Evolutionary conservation across 2,797 vertebrate species (phyloP).

Genomic region (Hippoglossus hippoglossus): DNA sequence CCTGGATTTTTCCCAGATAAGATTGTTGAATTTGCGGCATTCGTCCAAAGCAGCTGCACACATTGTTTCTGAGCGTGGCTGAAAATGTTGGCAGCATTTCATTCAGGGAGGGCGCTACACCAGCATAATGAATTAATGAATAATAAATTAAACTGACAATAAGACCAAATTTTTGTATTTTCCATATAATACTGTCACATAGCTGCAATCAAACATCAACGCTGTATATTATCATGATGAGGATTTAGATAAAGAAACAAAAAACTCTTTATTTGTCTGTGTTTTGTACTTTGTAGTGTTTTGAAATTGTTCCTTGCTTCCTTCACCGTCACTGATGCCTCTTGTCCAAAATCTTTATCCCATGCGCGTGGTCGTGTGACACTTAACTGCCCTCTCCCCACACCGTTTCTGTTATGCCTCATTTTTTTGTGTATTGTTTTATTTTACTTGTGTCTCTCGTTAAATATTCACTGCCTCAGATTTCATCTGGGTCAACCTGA

Average conservation of each 20-base stretch:
- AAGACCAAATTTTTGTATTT: background rate
- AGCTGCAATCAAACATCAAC: too few relatives aligned
- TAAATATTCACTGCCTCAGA: slow-evolving; percentile 23
- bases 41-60: background rate
- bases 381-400: background rate
- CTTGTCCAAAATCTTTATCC: slow-evolving; percentile 5
- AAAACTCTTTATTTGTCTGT: too few relatives aligned
- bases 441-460: slow-evolving; percentile 15
- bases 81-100: background rate
- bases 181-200: background rate
- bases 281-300: background rate
- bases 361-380: background rate
- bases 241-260: too few relatives aligned
- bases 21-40: background rate
- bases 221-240: background rate
- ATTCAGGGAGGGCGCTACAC: background rate
- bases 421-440: slow-evolving; percentile 10
- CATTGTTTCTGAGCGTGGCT: too few relatives aligned
- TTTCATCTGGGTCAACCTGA: slow-evolving; percentile 53
- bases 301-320: slow-evolving; percentile 30
- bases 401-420: background rate
- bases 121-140: background rate
- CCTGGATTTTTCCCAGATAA: too few relatives aligned
- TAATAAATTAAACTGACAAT: background rate
- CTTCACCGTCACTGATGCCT: slow-evolving; percentile 30